Evolutionary conservation across 2,113 vertebrate genomes (phyloP).

Genomic region (Lagopus leucura): DNA sequence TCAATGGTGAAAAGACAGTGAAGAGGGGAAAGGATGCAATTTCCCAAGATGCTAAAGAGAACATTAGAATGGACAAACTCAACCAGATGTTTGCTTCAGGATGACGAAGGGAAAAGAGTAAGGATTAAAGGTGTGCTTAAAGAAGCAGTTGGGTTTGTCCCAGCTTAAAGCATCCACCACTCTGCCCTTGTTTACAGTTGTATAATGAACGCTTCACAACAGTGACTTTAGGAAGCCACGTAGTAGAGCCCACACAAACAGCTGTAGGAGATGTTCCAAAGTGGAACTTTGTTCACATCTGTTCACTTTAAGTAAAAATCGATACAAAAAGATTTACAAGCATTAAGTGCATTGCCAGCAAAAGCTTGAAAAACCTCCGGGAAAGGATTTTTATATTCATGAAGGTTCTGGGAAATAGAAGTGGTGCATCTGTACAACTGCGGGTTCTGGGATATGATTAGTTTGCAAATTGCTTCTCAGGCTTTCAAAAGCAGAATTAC

Average conservation of each 20-base stretch:
- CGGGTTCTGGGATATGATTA: not conserved
- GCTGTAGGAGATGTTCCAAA: not conserved
- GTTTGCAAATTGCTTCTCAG: not conserved
- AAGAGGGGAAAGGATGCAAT: slow-evolving; percentile 25
- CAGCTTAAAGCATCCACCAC: not conserved
- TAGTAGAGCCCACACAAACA: not conserved
- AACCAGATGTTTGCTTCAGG: not conserved
- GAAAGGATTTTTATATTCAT: not conserved
- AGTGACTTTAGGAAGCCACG: not conserved
- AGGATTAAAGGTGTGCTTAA: not conserved
- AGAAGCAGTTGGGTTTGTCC: not conserved
- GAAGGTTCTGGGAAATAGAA: slow-evolving; percentile 5
- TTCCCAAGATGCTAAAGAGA: slow-evolving; percentile 41
- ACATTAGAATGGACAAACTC: slow-evolving; percentile 42
- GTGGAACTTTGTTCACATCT: not conserved
- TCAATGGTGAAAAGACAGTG: slow-evolving; percentile 14
- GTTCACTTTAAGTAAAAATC: not conserved
- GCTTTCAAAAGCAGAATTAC: not conserved
- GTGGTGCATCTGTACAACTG: not conserved
- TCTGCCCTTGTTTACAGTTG: not conserved
- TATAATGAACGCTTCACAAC: not conserved
- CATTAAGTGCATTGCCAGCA: not conserved
- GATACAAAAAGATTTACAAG: not conserved
- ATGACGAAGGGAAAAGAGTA: not conserved
- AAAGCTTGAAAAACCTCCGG: not conserved